Evolutionary conservation across 2,888 invertebrate genomes (phyloP).

Genomic region (Tanypteryx hageni): DNA sequence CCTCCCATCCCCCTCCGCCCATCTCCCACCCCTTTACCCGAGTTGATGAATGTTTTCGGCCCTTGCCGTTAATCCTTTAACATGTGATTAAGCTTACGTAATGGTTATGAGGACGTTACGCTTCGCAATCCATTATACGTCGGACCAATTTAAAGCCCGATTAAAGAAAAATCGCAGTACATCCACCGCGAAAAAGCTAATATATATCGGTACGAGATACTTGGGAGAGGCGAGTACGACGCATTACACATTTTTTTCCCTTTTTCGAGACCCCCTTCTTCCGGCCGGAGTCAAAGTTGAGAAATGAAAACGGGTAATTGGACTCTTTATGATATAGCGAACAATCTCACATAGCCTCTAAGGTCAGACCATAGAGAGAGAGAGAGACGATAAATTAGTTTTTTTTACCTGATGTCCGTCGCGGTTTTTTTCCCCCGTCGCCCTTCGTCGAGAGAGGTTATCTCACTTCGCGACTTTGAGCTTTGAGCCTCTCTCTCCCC

Average conservation of each 20-base stretch:
- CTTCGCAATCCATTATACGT: constrained; percentile 52
- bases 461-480: constrained; percentile 6
- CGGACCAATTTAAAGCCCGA: constrained; percentile 59
- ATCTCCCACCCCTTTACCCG: not conserved
- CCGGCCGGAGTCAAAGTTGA: constrained; percentile 52
- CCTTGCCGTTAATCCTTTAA: constrained; percentile 36
- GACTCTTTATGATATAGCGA: not conserved
- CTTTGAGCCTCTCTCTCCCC: too few relatives aligned
- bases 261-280: not conserved
- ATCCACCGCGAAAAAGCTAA: constrained; percentile 14
- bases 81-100: constrained; percentile 59
- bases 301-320: constrained; percentile 53
- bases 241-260: not conserved
- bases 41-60: constrained; percentile 36
- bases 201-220: constrained; percentile 51
- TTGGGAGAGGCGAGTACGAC: constrained; percentile 1
- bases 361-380: constrained; percentile 12
- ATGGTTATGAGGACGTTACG: constrained; percentile 39
- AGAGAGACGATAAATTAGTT: constrained; percentile 55
- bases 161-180: constrained; percentile 54
- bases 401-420: not conserved
- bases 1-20: too few relatives aligned
- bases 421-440: constrained; percentile 23
- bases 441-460: not conserved
- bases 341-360: not conserved